Percentiles rank a stretch among this genome's conserved stretches.
Conservation (phyloP, 2,113 vertebrate genomes). For the Stigmatopora argus region DNA sequence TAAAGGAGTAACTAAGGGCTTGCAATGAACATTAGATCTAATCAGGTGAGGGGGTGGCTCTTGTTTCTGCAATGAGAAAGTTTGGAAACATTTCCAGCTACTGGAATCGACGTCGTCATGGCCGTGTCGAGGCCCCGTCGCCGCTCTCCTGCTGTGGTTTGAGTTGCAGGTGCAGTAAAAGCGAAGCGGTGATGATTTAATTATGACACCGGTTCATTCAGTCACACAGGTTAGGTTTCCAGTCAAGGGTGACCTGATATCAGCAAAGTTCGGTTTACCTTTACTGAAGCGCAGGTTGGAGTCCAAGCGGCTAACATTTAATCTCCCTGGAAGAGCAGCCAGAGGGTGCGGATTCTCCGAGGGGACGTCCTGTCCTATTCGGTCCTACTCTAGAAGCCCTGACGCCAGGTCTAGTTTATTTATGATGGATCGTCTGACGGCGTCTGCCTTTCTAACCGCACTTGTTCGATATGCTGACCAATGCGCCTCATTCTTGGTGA, state of each 20-base stretch:
- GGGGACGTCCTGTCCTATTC: constrained; percentile 27
- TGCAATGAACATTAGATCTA: constrained; percentile 41
- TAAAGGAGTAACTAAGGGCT: constrained; percentile 68
- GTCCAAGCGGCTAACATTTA: constrained; percentile 76
- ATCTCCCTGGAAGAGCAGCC: constrained; percentile 72
- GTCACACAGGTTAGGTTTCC: constrained; percentile 79
- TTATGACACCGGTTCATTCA: constrained; percentile 87
- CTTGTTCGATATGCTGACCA: constrained; percentile 76
- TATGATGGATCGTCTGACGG: constrained; percentile 61
- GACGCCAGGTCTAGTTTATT: constrained; percentile 70
- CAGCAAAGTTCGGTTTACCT: constrained; percentile 62
- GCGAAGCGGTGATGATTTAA: constrained; percentile 88
- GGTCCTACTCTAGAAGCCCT: constrained; percentile 21
- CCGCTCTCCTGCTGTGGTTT: constrained; percentile 67
- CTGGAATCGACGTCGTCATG: constrained; percentile 48
- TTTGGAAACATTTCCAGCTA: constrained; percentile 38
- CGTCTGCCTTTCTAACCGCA: constrained; percentile 67
- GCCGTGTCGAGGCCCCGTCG: constrained; percentile 42
- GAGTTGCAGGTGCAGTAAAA: constrained; percentile 78
- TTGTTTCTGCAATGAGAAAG: constrained; percentile 26
- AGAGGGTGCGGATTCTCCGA: constrained; percentile 61
- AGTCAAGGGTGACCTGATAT: constrained; percentile 57
- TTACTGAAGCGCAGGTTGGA: constrained; percentile 67
- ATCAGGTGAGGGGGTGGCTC: constrained; percentile 53
- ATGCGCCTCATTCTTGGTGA: constrained; percentile 68